These are phyloP conservation scores for Protonibea diacanthus DNA, from an alignment of 2,797 vertebrate genomes.

Conservation along the genomic window DNA sequence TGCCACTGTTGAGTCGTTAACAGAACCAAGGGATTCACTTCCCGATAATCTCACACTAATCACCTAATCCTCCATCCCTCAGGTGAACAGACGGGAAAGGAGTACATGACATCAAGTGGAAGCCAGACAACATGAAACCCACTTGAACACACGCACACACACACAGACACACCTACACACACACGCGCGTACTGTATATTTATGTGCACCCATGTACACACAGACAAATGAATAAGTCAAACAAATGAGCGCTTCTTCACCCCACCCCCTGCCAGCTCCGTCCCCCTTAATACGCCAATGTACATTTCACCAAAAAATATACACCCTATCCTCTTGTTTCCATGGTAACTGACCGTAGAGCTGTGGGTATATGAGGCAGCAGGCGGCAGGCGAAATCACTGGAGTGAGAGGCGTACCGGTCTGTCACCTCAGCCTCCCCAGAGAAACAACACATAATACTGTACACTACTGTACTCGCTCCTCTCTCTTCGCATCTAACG, in stretches of 20 bases:
- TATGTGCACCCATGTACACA: constrained; percentile 4
- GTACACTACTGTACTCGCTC: constrained; percentile 72
- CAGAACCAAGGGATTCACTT: constrained; percentile 71
- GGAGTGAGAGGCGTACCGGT: constrained; percentile 76
- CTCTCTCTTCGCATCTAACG: constrained; percentile 32
- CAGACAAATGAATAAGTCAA: constrained; percentile 44
- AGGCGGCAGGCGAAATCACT: constrained; percentile 74
- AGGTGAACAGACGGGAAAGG: constrained; percentile 66
- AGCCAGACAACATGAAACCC: constrained; percentile 37
- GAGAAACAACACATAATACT: constrained; percentile 72
- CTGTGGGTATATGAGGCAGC: constrained; percentile 75
- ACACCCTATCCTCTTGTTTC: constrained; percentile 84
- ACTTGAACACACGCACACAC: not conserved
- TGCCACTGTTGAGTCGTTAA: constrained; percentile 62
- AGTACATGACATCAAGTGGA: constrained; percentile 66
- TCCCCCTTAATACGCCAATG: constrained; percentile 57
- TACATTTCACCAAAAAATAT: constrained; percentile 75
- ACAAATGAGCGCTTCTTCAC: constrained; percentile 37
- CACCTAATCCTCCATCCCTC: constrained; percentile 74
- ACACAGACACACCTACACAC: constrained; percentile 20
- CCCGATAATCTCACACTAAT: constrained; percentile 77
- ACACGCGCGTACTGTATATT: constrained; percentile 8
- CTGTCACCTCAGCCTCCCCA: constrained; percentile 78
- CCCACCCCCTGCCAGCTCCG: not conserved
- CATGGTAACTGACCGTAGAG: constrained; percentile 85